Conservation (phyloP, 2,888 invertebrate species). For the Sarcophaga variegata region DNA sequence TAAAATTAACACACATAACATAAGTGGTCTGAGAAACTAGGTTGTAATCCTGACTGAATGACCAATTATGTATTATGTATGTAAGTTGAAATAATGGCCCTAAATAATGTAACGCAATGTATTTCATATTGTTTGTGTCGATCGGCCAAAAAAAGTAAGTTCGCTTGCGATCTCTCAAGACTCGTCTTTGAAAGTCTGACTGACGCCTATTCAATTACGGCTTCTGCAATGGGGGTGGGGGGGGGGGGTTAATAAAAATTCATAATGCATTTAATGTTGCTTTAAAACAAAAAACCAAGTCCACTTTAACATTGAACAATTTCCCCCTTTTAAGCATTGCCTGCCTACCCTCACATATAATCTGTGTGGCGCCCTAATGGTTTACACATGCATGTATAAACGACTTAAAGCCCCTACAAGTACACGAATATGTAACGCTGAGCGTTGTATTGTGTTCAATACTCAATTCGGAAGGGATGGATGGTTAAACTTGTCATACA, state of each 20-base stretch:
- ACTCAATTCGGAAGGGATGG: conserved; percentile 60
- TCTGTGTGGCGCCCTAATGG: background rate
- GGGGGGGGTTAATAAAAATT: background rate
- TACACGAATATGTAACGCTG: conserved; percentile 28
- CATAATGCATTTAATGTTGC: background rate
- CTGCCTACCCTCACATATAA: background rate
- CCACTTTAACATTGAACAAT: background rate
- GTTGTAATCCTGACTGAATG: no score
- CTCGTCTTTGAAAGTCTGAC: no score
- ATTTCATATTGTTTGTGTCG: no score
- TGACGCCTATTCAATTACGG: no score
- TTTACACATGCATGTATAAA: conserved; percentile 26
- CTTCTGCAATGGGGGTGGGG: background rate
- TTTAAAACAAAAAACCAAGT: background rate
- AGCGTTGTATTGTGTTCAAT: conserved; percentile 55
- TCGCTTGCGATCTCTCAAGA: no score
- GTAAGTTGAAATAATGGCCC: no score
- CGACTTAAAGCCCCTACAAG: conserved; percentile 23
- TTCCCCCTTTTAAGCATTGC: background rate
- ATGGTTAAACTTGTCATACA: conserved; percentile 62
- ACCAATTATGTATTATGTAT: no score
- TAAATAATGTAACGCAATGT: no score
- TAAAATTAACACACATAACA: no score
- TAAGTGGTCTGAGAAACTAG: no score
- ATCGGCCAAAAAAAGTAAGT: no score